phyloP scores from a whole-genome alignment of 2,113 vertebrate genomes.

The Gopherus evgoodei region DNA sequence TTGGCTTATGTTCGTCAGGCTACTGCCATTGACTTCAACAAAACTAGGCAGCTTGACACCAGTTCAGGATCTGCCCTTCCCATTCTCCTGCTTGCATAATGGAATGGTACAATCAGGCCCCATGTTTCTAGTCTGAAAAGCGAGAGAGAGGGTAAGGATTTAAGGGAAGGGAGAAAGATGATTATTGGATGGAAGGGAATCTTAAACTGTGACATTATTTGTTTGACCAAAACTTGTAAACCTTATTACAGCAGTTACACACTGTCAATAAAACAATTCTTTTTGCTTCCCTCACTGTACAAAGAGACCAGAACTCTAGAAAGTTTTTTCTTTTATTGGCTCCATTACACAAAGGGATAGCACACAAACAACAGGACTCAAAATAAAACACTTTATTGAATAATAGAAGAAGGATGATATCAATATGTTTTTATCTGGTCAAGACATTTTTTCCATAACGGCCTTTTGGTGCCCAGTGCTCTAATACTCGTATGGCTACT shows the following conservation, averaged over 20 bases:
- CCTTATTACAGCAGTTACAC: neutral
- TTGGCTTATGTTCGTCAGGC: neutral
- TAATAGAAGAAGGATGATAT: conserved; percentile 73
- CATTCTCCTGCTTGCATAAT: neutral
- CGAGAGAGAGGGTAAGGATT: neutral
- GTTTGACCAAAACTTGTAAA: neutral
- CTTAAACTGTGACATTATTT: rapidly evolving
- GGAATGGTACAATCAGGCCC: neutral
- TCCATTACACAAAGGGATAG: conserved; percentile 35
- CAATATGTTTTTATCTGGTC: conserved; percentile 70
- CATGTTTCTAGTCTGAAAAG: neutral
- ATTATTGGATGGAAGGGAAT: neutral
- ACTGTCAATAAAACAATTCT: neutral
- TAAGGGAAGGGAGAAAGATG: neutral
- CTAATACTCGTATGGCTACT: conserved; percentile 70
- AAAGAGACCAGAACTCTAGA: neutral
- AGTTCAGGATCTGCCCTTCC: neutral
- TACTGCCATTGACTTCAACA: neutral
- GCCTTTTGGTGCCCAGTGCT: conserved; percentile 61
- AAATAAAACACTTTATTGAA: conserved; percentile 71
- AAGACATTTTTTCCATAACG: conserved; percentile 69
- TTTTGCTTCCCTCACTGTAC: neutral
- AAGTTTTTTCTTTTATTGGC: conserved; percentile 20
- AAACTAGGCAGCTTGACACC: neutral
- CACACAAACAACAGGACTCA: neutral